Percentiles rank a stretch among this genome's conserved stretches.
phyloP scores from a whole-genome alignment of 37 sponge, comb jelly and placozoan species.

The Ianthella basta region DNA sequence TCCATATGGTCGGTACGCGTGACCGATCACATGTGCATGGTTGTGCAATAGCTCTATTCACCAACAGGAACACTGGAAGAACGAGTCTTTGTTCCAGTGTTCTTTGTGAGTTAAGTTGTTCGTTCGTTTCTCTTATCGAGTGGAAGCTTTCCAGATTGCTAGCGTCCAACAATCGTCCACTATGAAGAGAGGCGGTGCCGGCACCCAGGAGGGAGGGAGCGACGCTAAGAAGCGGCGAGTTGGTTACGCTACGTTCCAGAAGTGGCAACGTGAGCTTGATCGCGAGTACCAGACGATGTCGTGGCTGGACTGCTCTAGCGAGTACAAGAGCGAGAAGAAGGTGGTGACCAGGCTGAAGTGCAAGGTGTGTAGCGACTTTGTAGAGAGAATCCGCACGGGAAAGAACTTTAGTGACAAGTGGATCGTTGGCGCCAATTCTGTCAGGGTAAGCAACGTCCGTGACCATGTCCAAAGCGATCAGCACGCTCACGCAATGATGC shows the following conservation, averaged over 20 bases:
- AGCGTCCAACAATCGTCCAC: conserved; percentile 30
- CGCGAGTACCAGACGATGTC: conserved; percentile 62
- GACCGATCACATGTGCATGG: conserved; percentile 36
- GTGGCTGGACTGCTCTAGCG: conserved; percentile 54
- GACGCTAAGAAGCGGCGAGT: conserved; percentile 48
- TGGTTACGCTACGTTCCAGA: conserved; percentile 54
- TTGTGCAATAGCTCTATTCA: conserved; percentile 31
- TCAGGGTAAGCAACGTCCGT: conserved; percentile 55
- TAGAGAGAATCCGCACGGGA: conserved; percentile 36
- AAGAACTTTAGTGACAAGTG: conserved; percentile 63
- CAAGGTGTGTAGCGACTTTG: conserved; percentile 38
- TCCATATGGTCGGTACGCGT: conserved; percentile 38
- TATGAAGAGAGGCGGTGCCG: conserved; percentile 31
- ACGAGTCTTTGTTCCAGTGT: too few relatives aligned
- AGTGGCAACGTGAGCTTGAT: conserved; percentile 66
- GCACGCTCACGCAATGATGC: conserved; percentile 60
- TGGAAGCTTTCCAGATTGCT: not conserved
- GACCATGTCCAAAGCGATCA: conserved; percentile 62
- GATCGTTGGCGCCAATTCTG: conserved; percentile 63
- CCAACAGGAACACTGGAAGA: conserved; percentile 12
- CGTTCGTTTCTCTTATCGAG: conserved; percentile 12
- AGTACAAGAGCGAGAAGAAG: conserved; percentile 33
- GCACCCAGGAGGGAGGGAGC: conserved; percentile 6
- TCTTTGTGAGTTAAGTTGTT: too few relatives aligned
- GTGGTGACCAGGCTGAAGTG: conserved; percentile 56